Percentiles rank a stretch among this genome's conserved stretches.
These are phyloP conservation scores for Pocillopora grandis DNA, from an alignment of 92 coral and sea anemone genomes.

Conservation along the genomic window DNA sequence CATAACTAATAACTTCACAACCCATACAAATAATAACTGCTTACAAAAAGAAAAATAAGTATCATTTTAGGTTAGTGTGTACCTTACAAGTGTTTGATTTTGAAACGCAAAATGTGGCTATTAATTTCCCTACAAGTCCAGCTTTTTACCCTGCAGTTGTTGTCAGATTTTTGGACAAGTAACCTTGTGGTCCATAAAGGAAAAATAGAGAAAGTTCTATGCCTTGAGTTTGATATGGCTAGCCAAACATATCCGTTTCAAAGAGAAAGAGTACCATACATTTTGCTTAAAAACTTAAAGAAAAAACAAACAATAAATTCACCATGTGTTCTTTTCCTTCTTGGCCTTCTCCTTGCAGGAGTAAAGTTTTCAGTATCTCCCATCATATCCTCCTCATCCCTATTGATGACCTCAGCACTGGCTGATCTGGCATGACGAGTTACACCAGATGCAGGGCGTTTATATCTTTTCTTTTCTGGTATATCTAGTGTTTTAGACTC, in stretches of 20 bases:
- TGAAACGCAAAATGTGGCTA: too few species aligned
- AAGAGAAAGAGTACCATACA: neutral
- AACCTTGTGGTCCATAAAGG: too few species aligned
- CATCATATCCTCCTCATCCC: slow-evolving; percentile 57
- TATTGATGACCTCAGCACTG: slow-evolving; percentile 85
- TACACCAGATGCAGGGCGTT: slow-evolving; percentile 77
- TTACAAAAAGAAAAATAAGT: too few species aligned
- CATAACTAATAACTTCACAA: too few species aligned
- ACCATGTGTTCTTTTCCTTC: slow-evolving; percentile 80
- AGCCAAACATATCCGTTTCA: neutral
- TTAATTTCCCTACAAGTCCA: too few species aligned
- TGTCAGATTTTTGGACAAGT: too few species aligned
- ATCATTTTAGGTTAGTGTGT: too few species aligned
- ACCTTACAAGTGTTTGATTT: too few species aligned
- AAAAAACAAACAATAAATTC: neutral
- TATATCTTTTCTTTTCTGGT: slow-evolving; percentile 72
- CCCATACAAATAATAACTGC: too few species aligned
- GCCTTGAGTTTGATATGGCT: too few species aligned
- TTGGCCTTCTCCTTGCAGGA: slow-evolving; percentile 77
- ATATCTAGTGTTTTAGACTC: slow-evolving; percentile 62
- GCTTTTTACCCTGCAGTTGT: too few species aligned
- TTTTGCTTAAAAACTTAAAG: neutral
- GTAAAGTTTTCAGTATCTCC: slow-evolving; percentile 70
- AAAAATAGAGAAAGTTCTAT: too few species aligned
- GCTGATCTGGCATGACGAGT: slow-evolving; percentile 81